Evolutionary conservation across 35 echinoderm and acorn worm species (phyloP).

Genomic region (Patiria miniata): DNA sequence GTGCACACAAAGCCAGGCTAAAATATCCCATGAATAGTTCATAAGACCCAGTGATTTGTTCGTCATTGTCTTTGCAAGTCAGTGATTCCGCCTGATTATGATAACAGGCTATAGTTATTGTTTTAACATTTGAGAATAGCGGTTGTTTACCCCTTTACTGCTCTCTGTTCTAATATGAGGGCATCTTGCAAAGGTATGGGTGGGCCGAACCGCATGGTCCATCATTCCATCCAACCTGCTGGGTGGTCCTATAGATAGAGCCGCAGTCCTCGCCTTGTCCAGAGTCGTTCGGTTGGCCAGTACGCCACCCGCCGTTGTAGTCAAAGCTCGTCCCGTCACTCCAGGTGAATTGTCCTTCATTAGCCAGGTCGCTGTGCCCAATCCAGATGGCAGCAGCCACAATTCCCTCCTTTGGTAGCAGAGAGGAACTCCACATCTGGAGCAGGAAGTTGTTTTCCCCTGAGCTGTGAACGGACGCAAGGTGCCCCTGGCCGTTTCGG

Average conservation of each 20-base stretch:
- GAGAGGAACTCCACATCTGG: background rate
- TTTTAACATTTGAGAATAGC: no score
- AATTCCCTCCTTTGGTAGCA: background rate
- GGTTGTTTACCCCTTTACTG: no score
- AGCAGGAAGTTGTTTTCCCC: slow-evolving; percentile 15
- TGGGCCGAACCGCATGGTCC: background rate
- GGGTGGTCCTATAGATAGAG: no score
- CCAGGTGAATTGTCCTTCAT: slow-evolving; percentile 2
- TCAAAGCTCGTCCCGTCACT: background rate
- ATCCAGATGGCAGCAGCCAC: background rate
- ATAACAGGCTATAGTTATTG: no score
- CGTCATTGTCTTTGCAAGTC: no score
- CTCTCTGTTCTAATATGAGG: no score
- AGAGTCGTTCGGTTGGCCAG: background rate
- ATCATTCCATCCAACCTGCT: background rate
- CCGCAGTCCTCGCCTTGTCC: background rate
- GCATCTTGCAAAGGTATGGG: background rate
- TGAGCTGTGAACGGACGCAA: slow-evolving; percentile 29
- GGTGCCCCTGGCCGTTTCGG: slow-evolving; percentile 4
- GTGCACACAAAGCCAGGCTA: no score
- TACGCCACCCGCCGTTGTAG: background rate
- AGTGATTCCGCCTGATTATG: no score
- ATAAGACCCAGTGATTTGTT: no score
- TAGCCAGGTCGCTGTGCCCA: background rate
- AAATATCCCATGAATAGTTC: no score